Conservation (phyloP, 2,888 invertebrate species). For the Prionchulus punctatus region DNA sequence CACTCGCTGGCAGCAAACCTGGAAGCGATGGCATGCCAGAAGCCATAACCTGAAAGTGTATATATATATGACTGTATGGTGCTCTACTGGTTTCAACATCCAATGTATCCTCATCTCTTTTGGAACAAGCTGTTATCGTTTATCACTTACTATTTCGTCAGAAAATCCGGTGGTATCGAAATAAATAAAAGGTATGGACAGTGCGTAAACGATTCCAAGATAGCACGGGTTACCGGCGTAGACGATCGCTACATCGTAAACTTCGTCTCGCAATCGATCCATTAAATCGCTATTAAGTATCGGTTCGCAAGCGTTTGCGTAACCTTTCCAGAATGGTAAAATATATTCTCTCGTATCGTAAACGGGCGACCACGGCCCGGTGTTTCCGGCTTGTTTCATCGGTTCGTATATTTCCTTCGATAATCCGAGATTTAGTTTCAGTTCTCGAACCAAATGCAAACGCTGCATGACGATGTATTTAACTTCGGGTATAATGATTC, state of each 20-base stretch:
- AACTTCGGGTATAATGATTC: constrained; percentile 29
- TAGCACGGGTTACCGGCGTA: constrained; percentile 29
- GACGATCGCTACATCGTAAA: constrained; percentile 25
- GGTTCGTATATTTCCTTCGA: constrained; percentile 19
- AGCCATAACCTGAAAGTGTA: constrained; percentile 16
- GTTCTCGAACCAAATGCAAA: constrained; percentile 27
- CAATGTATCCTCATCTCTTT: too few species aligned
- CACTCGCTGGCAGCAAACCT: neutral
- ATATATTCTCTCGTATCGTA: constrained; percentile 21
- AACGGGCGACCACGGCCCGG: neutral
- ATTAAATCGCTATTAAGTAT: constrained; percentile 27
- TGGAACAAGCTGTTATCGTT: too few species aligned
- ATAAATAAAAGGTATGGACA: constrained; percentile 27
- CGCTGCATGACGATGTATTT: constrained; percentile 26
- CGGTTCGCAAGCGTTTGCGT: constrained; percentile 25
- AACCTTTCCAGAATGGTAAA: constrained; percentile 23
- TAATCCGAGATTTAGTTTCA: constrained; percentile 20
- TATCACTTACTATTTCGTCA: neutral
- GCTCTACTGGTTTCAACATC: too few species aligned
- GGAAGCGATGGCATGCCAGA: constrained; percentile 20
- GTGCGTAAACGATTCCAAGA: constrained; percentile 23
- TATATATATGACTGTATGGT: too few species aligned
- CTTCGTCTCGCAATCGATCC: constrained; percentile 23
- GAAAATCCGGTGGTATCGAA: constrained; percentile 16
- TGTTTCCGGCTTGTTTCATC: constrained; percentile 19